Percentiles rank a stretch among this genome's conserved stretches.
Evolutionary conservation across 2,113 vertebrate species (phyloP).

Genomic region (Fregetta grallaria): DNA sequence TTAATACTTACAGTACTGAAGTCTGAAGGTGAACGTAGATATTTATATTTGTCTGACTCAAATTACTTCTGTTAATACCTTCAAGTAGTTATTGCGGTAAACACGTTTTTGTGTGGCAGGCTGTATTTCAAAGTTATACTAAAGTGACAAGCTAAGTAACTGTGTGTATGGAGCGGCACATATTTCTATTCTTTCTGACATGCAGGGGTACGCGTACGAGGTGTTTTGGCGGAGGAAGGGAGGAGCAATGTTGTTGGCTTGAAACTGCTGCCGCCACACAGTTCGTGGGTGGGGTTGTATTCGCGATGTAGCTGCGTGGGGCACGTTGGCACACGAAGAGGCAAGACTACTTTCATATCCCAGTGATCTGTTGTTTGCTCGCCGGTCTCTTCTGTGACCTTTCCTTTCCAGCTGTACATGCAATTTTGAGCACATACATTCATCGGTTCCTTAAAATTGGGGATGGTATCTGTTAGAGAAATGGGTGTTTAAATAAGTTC

Average conservation of each 20-base stretch:
- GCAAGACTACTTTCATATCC: fast-evolving
- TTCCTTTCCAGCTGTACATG: neutral
- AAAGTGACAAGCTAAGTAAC: neutral
- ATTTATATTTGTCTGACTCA: neutral
- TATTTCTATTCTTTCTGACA: neutral
- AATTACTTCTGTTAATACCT: neutral
- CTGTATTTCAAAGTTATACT: neutral
- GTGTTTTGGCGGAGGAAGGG: neutral
- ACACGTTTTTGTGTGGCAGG: neutral
- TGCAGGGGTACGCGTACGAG: fast-evolving
- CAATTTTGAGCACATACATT: neutral
- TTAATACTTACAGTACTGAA: neutral
- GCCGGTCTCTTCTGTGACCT: neutral
- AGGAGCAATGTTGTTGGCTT: neutral
- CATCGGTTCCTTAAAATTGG: neutral
- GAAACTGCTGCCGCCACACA: neutral
- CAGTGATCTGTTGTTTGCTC: fast-evolving
- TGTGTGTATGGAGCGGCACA: fast-evolving
- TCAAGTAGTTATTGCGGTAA: neutral
- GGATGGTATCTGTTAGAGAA: neutral
- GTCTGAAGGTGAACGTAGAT: neutral
- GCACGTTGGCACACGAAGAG: neutral
- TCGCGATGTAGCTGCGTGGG: neutral
- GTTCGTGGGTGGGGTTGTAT: neutral
- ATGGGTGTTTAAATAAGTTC: neutral